These are phyloP conservation scores for Scatophagus argus DNA, from an alignment of 2,113 vertebrate genomes.

Conservation along the genomic window DNA sequence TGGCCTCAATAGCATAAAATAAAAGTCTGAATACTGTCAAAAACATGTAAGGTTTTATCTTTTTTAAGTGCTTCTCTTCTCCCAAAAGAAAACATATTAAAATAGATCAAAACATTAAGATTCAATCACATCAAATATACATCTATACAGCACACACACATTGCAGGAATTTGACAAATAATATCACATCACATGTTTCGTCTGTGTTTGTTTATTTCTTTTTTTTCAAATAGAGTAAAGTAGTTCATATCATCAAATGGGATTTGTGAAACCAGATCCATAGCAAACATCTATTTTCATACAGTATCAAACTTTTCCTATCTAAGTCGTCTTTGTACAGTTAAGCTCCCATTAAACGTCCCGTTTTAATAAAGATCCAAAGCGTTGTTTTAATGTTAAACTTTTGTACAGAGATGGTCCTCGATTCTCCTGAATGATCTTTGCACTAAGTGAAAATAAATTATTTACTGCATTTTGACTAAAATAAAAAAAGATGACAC, in stretches of 20 bases:
- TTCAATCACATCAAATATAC: not conserved
- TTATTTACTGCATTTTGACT: not conserved
- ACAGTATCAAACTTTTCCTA: slow-evolving; percentile 55
- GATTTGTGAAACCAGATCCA: slow-evolving; percentile 66
- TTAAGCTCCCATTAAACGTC: slow-evolving; percentile 41
- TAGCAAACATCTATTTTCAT: slow-evolving; percentile 74
- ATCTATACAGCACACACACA: not conserved
- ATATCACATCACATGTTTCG: slow-evolving; percentile 8
- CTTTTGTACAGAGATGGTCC: slow-evolving; percentile 66
- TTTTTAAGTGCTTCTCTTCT: slow-evolving; percentile 18
- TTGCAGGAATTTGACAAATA: slow-evolving; percentile 42
- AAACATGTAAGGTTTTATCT: not conserved
- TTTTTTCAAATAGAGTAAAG: slow-evolving; percentile 41
- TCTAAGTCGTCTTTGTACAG: slow-evolving; percentile 57
- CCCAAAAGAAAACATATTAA: slow-evolving; percentile 20
- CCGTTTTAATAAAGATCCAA: slow-evolving; percentile 49
- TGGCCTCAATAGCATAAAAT: not conserved
- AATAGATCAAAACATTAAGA: slow-evolving; percentile 30
- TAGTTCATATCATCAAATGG: slow-evolving; percentile 67
- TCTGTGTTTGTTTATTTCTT: not conserved
- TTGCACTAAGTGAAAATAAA: slow-evolving; percentile 22
- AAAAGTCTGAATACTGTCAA: slow-evolving; percentile 7
- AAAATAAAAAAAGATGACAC: not conserved
- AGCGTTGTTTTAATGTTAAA: slow-evolving; percentile 43
- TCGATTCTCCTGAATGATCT: slow-evolving; percentile 36